Evolutionary conservation across 2,113 vertebrate genomes (phyloP).

Genomic region (Burhinus oedicnemus): DNA sequence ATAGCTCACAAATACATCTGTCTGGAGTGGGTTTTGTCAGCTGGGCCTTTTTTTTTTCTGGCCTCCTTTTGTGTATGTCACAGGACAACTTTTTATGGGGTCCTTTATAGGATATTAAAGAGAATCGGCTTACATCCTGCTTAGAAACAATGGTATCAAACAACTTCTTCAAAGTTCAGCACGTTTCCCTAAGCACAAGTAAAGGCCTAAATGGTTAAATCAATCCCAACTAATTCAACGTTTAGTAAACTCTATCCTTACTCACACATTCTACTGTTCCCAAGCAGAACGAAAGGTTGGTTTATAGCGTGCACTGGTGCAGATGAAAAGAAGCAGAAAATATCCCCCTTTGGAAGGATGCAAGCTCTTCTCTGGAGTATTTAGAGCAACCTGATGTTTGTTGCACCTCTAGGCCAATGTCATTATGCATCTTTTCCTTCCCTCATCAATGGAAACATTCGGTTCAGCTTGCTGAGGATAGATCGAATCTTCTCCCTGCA

Average conservation of each 20-base stretch:
- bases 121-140: background rate
- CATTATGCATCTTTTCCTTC: background rate
- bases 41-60: background rate
- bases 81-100: constrained; percentile 36
- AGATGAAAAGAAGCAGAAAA: constrained; percentile 65
- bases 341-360: background rate
- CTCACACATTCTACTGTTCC: constrained; percentile 51
- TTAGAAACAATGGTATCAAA: constrained; percentile 19
- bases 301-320: constrained; percentile 31
- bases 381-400: background rate
- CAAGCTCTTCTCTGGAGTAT: background rate
- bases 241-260: constrained; percentile 53
- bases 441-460: background rate
- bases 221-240: background rate
- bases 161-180: constrained; percentile 46
- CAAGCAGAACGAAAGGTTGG: constrained; percentile 15
- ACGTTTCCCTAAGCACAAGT: background rate
- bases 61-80: background rate
- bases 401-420: background rate
- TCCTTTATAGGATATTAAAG: constrained; percentile 13
- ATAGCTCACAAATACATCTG: background rate
- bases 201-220: constrained; percentile 33
- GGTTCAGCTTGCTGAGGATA: background rate
- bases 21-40: background rate
- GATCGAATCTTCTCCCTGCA: background rate